Percentiles rank a stretch among this genome's conserved stretches.
These are phyloP conservation scores for Lepas anatifera DNA, from an alignment of 2,888 invertebrate species.

Conservation along the genomic window DNA sequence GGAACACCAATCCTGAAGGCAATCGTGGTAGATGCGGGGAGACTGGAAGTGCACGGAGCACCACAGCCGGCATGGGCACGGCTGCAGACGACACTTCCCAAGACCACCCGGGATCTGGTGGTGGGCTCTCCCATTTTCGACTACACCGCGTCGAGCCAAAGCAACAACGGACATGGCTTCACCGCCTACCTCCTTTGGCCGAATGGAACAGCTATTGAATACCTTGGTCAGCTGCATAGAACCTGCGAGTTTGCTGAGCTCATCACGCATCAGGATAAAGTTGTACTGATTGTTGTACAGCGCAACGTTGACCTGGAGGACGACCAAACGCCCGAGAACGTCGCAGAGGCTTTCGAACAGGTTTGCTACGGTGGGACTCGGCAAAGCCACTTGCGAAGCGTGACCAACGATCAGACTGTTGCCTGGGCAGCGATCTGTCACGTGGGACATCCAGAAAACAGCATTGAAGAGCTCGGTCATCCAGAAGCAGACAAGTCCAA, in stretches of 20 bases:
- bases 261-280: neutral
- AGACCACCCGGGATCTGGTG: neutral
- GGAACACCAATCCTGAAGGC: neutral
- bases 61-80: neutral
- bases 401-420: neutral
- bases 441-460: neutral
- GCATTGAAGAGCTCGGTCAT: neutral
- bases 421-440: slow-evolving; percentile 3
- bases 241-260: neutral
- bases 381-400: neutral
- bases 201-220: neutral
- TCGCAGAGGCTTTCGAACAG: neutral
- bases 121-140: neutral
- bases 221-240: neutral
- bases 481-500: neutral
- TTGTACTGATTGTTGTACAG: neutral
- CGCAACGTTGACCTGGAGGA: neutral
- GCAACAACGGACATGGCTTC: neutral
- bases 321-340: neutral
- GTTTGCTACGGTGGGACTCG: neutral
- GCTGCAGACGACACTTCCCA: neutral
- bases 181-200: neutral
- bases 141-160: neutral
- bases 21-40: neutral
- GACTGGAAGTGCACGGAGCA: slow-evolving; percentile 2